A percentile compares a stretch with the other conserved stretches of the same genome.
Conservation (phyloP, 2,113 vertebrate genomes). For the Nettapus auritus region DNA sequence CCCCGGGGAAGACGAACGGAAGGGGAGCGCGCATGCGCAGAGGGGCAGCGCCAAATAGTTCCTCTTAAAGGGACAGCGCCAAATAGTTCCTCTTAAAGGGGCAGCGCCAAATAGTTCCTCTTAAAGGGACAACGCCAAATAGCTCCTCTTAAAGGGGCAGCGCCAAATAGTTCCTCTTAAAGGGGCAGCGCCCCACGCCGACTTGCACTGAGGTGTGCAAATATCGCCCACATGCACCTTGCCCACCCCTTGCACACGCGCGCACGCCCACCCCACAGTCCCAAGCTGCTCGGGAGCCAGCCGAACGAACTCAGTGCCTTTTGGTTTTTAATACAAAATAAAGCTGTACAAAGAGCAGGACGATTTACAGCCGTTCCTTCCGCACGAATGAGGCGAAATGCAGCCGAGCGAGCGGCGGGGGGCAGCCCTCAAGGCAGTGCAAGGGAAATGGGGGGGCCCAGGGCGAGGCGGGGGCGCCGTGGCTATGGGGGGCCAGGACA, state of each 20-base stretch:
- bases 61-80: no score
- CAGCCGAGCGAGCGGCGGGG: neutral
- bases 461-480: no score
- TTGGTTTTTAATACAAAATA: constrained; percentile 54
- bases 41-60: neutral
- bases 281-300: neutral
- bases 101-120: no score
- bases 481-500: no score
- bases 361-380: neutral
- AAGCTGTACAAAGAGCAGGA: neutral
- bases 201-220: fast-evolving
- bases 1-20: neutral
- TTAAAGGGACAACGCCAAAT: neutral
- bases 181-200: neutral
- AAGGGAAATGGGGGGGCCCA: neutral
- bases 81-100: no score
- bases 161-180: neutral
- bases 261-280: no score
- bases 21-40: neutral
- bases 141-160: neutral
- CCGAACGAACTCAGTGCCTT: neutral
- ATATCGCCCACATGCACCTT: no score
- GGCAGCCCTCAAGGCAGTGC: neutral
- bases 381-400: neutral
- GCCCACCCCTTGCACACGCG: no score